Evolutionary conservation across 2,888 invertebrate species (phyloP).

Genomic region (Bimastos eiseni): DNA sequence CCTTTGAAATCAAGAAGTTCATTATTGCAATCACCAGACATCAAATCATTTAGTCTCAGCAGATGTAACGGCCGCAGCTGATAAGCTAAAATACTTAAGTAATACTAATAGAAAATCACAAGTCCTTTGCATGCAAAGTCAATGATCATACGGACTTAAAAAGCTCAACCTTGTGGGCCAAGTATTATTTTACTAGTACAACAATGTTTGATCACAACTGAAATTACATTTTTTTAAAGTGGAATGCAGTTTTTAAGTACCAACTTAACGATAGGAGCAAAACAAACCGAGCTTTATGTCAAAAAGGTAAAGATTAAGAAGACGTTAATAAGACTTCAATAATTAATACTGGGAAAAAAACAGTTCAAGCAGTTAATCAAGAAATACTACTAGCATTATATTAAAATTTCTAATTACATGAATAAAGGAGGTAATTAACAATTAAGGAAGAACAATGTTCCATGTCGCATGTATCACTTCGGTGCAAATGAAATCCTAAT

Average conservation of each 20-base stretch:
- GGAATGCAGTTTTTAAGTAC: conserved; percentile 13
- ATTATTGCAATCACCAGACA: background rate
- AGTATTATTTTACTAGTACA: background rate
- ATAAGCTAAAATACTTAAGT: background rate
- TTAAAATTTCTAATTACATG: background rate
- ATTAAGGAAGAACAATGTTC: background rate
- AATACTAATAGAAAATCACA: background rate
- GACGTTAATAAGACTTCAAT: background rate
- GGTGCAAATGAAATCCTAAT: background rate
- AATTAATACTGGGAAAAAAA: conserved; percentile 10
- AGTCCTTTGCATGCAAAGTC: background rate
- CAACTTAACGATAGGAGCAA: background rate
- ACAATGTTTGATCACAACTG: background rate
- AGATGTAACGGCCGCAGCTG: background rate
- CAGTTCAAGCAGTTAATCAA: background rate
- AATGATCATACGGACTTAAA: background rate
- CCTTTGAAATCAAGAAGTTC: background rate
- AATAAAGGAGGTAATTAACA: background rate
- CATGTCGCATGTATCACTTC: background rate
- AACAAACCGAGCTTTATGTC: background rate
- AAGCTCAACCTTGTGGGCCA: background rate
- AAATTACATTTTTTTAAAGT: background rate
- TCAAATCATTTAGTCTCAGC: background rate
- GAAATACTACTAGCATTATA: background rate
- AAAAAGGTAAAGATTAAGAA: background rate